These are phyloP conservation scores for Rhadina sibilatrix DNA, from an alignment of 2,113 vertebrate genomes.

Conservation along the genomic window DNA sequence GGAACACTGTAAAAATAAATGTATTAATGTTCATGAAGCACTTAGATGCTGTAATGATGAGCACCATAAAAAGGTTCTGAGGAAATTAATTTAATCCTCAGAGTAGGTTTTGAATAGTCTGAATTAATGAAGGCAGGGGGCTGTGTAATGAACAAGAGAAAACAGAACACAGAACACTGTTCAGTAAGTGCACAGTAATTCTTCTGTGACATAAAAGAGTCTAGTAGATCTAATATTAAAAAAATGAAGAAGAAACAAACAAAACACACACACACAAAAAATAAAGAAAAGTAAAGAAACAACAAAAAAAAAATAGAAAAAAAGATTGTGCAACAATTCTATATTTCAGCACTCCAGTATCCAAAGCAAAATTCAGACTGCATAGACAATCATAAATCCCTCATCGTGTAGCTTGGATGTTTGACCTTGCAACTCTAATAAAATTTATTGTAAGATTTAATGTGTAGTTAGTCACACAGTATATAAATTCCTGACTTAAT, in stretches of 20 bases:
- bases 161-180: background rate
- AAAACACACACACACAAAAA: no score
- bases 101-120: background rate
- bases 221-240: background rate
- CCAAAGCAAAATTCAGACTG: background rate
- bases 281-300: background rate
- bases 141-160: background rate
- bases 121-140: background rate
- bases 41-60: slow-evolving; percentile 5
- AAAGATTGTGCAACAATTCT: background rate
- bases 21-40: slow-evolving; percentile 14
- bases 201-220: background rate
- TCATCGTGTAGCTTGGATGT: background rate
- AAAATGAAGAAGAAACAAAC: background rate
- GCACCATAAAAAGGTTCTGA: slow-evolving; percentile 11
- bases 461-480: background rate
- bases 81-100: slow-evolving; percentile 7
- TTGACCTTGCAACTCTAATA: background rate
- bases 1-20: slow-evolving; percentile 12
- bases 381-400: background rate
- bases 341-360: background rate
- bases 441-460: background rate
- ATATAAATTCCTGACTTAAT: background rate
- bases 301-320: background rate
- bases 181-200: background rate